Base-by-base conservation (phyloP, 2,888 invertebrate genomes). In the Stratiomys singularior region DNA sequence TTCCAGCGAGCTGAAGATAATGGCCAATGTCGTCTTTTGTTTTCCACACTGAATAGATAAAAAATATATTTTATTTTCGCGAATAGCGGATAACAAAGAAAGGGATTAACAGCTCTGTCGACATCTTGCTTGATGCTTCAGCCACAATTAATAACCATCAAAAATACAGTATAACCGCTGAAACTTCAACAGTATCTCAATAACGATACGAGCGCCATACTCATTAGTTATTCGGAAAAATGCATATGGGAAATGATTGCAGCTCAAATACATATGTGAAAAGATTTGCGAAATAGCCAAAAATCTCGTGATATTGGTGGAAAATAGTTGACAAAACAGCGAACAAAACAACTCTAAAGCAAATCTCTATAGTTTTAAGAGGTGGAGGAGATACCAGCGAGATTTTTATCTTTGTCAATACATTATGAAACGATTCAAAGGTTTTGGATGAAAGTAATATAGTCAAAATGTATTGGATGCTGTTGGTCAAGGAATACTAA, bases 361-460 rank as follows among this genome's bases (percentile, higher is more conserved):
- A 30, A 37, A 66, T 37, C 66, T 66, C 21, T 37, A 18, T 13
- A 37, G 66, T 30, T 37, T 30, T 18, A 5, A 28, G 30, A 25
- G 37, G 66, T 25, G 60, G 60, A 13, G 25, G 27, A 25, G 25
- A 30, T 47, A 23, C 37, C 28, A 30, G 23, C 37, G 4, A 28
- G 74, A 60, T 74, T 37, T 72, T 74, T 58, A 58, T 58, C 58
- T 9, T 30, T 23, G 58, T 18, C 60, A 74, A 23, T 44, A 60
- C 46, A 37, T 74, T 74, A 74, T 74, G 74, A 74, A 74, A 74
- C 74, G 15, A 25, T 30, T 67, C 3, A 30, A 27, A 28, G 15
- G n/a, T 7, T 7, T 56, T 27, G 5, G n/a, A 74, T 74, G 74
- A 74, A 74, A 74, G 74, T 74, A 0, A 37, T 9, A 25, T 46